Conservation (phyloP, 2,113 vertebrate species). For the Dermatemys mawii region DNA sequence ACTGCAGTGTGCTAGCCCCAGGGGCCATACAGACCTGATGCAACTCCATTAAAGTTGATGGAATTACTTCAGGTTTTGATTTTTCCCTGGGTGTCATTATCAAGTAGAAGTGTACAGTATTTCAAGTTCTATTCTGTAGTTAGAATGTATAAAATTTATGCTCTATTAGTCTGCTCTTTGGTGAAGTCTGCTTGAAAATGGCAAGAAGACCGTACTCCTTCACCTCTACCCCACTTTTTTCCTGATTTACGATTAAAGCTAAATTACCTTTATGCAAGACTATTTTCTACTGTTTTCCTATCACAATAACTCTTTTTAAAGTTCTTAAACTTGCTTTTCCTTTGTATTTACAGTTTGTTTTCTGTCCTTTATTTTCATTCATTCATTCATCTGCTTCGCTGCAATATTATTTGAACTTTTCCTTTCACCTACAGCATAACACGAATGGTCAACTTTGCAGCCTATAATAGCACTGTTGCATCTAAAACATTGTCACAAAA, state of each 20-base stretch:
- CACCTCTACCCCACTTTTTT: fast-evolving
- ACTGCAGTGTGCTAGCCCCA: background rate
- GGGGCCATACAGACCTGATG: background rate
- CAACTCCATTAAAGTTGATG: background rate
- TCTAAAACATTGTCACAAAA: background rate
- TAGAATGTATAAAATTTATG: background rate
- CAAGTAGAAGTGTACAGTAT: background rate
- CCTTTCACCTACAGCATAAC: background rate
- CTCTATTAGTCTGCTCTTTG: background rate
- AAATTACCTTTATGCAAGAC: background rate
- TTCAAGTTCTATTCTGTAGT: background rate
- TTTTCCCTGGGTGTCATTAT: fast-evolving
- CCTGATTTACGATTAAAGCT: background rate
- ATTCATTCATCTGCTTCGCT: background rate
- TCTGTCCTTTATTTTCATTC: background rate
- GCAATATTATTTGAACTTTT: background rate
- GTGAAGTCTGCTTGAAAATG: background rate
- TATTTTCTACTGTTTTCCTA: background rate
- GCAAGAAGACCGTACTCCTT: background rate
- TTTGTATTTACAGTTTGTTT: background rate
- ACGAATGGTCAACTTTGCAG: background rate
- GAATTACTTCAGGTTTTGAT: background rate
- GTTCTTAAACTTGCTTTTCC: background rate
- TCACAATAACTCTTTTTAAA: background rate
- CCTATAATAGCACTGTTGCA: background rate